phyloP scores from a whole-genome alignment of 1,140 invertebrate species.

The Tribolium castaneum region DNA sequence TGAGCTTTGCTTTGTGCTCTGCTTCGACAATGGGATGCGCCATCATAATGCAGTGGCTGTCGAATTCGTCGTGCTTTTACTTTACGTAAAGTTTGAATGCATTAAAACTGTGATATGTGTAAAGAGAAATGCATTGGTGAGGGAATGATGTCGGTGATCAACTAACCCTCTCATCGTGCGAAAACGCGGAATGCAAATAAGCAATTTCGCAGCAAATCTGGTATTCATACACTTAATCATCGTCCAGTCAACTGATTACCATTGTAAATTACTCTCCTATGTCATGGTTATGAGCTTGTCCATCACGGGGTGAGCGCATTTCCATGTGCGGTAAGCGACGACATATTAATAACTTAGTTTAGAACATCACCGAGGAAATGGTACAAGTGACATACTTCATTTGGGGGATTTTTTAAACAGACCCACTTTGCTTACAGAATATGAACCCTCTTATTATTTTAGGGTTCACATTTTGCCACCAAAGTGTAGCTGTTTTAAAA shows the following conservation, averaged over 20 bases:
- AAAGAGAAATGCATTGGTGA: slow-evolving; percentile 29
- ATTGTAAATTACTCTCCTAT: slow-evolving; percentile 60
- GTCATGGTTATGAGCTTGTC: slow-evolving; percentile 44
- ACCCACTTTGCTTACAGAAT: too few relatives aligned
- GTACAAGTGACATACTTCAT: neutral
- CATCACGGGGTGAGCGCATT: slow-evolving; percentile 30
- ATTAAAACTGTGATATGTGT: slow-evolving; percentile 15
- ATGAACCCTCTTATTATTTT: too few relatives aligned
- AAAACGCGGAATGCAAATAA: slow-evolving; percentile 58
- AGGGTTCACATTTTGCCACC: too few relatives aligned
- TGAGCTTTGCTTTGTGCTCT: slow-evolving; percentile 10
- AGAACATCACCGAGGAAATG: slow-evolving; percentile 6
- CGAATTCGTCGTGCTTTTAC: slow-evolving; percentile 4
- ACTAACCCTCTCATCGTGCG: neutral
- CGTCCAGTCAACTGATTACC: slow-evolving; percentile 63
- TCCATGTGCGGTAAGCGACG: slow-evolving; percentile 35
- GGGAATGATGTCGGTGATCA: neutral
- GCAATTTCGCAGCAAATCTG: slow-evolving; percentile 60
- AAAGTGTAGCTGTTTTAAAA: too few relatives aligned
- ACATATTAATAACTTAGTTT: slow-evolving; percentile 20
- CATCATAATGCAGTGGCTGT: slow-evolving; percentile 10
- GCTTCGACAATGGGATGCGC: slow-evolving; percentile 15
- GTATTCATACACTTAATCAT: slow-evolving; percentile 64
- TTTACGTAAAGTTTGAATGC: slow-evolving; percentile 14
- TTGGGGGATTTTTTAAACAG: neutral